phyloP scores from a whole-genome alignment of 2,888 invertebrate species.

The Phalangium opilio region DNA sequence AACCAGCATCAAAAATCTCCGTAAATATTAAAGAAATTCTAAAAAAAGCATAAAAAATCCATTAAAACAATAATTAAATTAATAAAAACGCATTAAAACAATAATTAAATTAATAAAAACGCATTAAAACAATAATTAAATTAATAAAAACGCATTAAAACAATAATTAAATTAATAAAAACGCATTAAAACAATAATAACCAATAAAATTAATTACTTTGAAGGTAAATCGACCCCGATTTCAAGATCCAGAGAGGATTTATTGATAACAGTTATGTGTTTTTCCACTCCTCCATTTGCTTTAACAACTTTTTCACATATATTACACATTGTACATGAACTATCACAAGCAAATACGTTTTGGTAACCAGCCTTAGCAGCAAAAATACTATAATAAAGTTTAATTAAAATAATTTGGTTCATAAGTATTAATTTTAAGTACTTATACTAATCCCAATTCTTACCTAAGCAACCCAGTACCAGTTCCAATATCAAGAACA shows the following conservation, averaged over 20 bases:
- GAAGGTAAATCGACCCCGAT: constrained; percentile 40
- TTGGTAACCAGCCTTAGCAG: constrained; percentile 39
- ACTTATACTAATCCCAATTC: background rate
- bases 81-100: background rate
- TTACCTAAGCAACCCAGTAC: constrained; percentile 52
- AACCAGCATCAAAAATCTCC: constrained; percentile 61
- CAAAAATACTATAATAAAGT: constrained; percentile 41
- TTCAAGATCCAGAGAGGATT: constrained; percentile 43
- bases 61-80: too few relatives aligned
- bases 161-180: background rate
- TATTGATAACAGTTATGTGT: constrained; percentile 39
- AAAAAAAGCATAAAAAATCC: constrained; percentile 6
- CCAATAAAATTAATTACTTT: constrained; percentile 27
- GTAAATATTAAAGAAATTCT: constrained; percentile 49
- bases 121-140: background rate
- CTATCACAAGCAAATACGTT: constrained; percentile 51
- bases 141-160: background rate
- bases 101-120: background rate
- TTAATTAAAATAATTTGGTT: constrained; percentile 5
- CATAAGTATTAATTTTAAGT: constrained; percentile 2
- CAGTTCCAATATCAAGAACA: constrained; percentile 59
- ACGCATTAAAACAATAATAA: background rate
- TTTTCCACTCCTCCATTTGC: constrained; percentile 32
- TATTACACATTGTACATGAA: constrained; percentile 44
- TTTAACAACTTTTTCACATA: constrained; percentile 43